phyloP scores from a whole-genome alignment of 2,888 invertebrate species.

The Drosophila birchii region DNA sequence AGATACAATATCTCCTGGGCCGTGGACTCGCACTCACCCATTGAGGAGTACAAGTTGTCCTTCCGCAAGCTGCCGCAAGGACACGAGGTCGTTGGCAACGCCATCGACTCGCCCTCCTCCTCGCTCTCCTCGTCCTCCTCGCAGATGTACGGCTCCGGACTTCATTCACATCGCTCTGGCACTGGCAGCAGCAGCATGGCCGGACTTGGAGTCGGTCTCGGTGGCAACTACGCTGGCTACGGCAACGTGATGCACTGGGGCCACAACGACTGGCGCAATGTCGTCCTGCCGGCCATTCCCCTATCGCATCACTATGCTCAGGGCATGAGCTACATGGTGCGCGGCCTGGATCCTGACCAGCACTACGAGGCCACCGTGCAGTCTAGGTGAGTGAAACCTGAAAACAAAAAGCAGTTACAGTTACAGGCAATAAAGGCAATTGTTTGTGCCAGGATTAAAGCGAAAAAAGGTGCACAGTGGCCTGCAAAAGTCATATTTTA shows the following conservation, averaged over 20 bases:
- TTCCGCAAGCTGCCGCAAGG: constrained; percentile 88
- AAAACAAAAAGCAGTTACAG: background rate
- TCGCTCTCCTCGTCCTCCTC: constrained; percentile 83
- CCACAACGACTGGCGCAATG: constrained; percentile 87
- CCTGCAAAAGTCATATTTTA: background rate
- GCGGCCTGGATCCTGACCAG: constrained; percentile 88
- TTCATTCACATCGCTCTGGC: constrained; percentile 82
- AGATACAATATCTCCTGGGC: constrained; percentile 90
- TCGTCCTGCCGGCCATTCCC: constrained; percentile 86
- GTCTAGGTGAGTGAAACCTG: constrained; percentile 85
- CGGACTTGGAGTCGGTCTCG: constrained; percentile 34
- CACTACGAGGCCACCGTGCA: constrained; percentile 89
- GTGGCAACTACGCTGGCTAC: constrained; percentile 77
- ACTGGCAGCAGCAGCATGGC: constrained; percentile 47
- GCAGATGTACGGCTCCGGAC: constrained; percentile 77
- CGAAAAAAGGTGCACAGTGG: background rate
- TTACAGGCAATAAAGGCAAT: constrained; percentile 12
- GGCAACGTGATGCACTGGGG: constrained; percentile 84
- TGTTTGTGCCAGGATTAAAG: background rate
- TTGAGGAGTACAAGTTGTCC: constrained; percentile 88
- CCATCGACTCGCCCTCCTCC: constrained; percentile 83
- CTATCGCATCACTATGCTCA: constrained; percentile 86
- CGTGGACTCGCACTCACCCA: constrained; percentile 88
- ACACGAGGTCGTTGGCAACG: constrained; percentile 85
- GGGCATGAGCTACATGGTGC: constrained; percentile 88